phyloP scores from a whole-genome alignment of 2,888 invertebrate species.

The Drosophila anceps region DNA sequence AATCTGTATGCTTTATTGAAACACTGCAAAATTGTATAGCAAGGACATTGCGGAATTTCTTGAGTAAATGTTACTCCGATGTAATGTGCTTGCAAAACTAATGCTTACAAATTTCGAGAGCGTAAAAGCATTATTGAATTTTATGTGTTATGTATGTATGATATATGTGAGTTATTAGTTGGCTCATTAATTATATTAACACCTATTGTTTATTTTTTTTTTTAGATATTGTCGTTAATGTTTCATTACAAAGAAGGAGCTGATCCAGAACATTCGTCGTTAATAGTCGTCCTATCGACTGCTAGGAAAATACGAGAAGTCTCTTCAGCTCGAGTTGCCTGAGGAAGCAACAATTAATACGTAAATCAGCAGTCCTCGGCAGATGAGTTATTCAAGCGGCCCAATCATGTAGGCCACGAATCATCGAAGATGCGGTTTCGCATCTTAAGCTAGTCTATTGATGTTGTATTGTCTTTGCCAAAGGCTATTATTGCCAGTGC shows the following conservation, averaged over 20 bases:
- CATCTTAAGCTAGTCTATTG: not conserved
- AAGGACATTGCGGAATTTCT: not conserved
- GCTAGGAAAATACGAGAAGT: conserved; percentile 67
- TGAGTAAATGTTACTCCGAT: not conserved
- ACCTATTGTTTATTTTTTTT: not conserved
- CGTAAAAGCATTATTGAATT: conserved; percentile 47
- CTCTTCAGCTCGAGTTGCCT: conserved; percentile 76
- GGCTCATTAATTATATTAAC: not conserved
- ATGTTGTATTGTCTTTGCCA: not conserved
- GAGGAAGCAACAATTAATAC: conserved; percentile 61
- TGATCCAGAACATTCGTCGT: conserved; percentile 45
- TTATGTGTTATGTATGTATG: conserved; percentile 25
- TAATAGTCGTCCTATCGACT: conserved; percentile 72
- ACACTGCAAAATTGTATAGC: not conserved
- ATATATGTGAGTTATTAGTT: not conserved
- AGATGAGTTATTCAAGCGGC: not conserved
- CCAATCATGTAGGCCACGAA: not conserved
- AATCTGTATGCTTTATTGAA: not conserved
- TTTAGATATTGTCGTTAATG: conserved; percentile 42
- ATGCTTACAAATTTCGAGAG: conserved; percentile 33
- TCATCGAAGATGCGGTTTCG: not conserved
- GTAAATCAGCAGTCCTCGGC: conserved; percentile 10
- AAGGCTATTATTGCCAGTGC: not conserved
- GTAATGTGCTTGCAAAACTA: not conserved
- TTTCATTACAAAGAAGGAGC: conserved; percentile 47